A percentile compares a stretch with the other conserved stretches of the same genome.
Conservation (phyloP, 1,140 invertebrate genomes). For the Stegodyphus dumicola region DNA sequence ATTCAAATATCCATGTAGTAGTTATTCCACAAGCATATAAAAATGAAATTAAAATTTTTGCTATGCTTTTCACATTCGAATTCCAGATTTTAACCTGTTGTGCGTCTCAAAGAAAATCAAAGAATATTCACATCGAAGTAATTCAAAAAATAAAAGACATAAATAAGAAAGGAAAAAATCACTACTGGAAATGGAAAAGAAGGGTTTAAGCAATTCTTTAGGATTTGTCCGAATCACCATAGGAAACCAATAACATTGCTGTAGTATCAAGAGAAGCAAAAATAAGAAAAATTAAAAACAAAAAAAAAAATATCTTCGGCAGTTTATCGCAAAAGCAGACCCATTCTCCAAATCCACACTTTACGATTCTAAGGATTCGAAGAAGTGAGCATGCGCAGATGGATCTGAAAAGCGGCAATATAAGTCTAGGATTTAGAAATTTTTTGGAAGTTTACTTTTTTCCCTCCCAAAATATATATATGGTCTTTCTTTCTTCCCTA, state of each 20-base stretch:
- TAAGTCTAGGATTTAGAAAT: constrained; percentile 11
- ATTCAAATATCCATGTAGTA: too few relatives aligned
- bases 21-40: too few relatives aligned
- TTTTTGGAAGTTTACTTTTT: neutral
- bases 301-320: neutral
- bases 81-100: too few relatives aligned
- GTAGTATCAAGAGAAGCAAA: neutral
- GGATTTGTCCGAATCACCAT: constrained; percentile 50
- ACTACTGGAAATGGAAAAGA: constrained; percentile 13
- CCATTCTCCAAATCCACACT: constrained; percentile 41
- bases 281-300: neutral
- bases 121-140: too few relatives aligned
- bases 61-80: too few relatives aligned
- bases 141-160: too few relatives aligned
- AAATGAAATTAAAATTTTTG: too few relatives aligned
- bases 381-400: constrained; percentile 9
- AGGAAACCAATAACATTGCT: constrained; percentile 45
- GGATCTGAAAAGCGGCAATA: neutral
- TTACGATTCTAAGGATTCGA: neutral
- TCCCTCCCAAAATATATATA: too few relatives aligned
- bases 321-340: constrained; percentile 24
- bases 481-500: too few relatives aligned
- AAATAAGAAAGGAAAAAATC: constrained; percentile 3
- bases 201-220: constrained; percentile 45
- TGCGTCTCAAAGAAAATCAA: too few relatives aligned